Percentiles rank a stretch among this genome's conserved stretches.
Evolutionary conservation across 2,113 vertebrate genomes (phyloP).

Genomic region (Sula dactylatra): DNA sequence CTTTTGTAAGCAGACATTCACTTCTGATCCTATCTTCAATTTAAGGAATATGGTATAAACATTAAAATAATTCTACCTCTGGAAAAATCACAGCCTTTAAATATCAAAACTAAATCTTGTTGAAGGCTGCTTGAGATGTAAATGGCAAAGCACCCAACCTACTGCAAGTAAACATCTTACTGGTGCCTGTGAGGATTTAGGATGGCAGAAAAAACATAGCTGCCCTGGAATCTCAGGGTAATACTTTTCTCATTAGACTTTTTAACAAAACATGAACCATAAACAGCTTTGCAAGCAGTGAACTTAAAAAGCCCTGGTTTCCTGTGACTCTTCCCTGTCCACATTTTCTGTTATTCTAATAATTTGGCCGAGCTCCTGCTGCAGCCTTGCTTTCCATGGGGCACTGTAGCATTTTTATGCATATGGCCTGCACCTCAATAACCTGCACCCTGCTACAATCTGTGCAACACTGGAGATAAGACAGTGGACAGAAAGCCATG

Average conservation of each 20-base stretch:
- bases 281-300: background rate
- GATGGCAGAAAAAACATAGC: background rate
- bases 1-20: background rate
- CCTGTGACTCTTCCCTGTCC: background rate
- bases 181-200: background rate
- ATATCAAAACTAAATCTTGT: background rate
- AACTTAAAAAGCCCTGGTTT: background rate
- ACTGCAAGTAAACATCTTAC: background rate
- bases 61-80: slow-evolving; percentile 24
- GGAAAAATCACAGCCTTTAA: background rate
- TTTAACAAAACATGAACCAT: background rate
- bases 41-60: background rate
- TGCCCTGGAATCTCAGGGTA: background rate
- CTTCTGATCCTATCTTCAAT: slow-evolving; percentile 18
- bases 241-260: background rate
- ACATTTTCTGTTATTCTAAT: background rate
- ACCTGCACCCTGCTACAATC: background rate
- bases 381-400: background rate
- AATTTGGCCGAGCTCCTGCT: slow-evolving; percentile 1
- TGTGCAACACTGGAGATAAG: background rate
- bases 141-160: background rate
- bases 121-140: background rate
- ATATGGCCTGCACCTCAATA: background rate
- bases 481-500: background rate
- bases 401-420: background rate